Evolutionary conservation across 1,140 invertebrate genomes (phyloP).

Genomic region (Aphelenchoides fujianensis): DNA sequence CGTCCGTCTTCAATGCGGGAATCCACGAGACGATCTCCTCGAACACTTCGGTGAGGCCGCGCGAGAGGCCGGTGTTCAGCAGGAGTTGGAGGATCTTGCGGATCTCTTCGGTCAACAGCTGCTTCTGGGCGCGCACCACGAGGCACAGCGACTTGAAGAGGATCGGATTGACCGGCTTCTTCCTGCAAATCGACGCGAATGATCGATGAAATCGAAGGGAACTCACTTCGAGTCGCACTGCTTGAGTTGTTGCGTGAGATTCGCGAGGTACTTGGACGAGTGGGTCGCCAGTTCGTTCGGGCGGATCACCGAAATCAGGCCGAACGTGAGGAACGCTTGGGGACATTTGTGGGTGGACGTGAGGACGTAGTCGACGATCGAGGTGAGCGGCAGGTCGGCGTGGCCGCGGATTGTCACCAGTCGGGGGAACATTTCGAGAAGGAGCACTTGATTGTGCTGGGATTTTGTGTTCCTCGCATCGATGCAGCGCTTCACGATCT

Average conservation of each 20-base stretch:
- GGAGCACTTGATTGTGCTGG: constrained; percentile 78
- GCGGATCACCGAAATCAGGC: constrained; percentile 34
- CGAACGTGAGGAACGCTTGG: constrained; percentile 42
- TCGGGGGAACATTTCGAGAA: constrained; percentile 83
- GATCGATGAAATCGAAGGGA: constrained; percentile 19
- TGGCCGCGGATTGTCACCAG: constrained; percentile 83
- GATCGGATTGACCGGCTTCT: constrained; percentile 76
- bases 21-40: constrained; percentile 83
- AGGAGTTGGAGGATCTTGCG: constrained; percentile 82
- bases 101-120: constrained; percentile 71
- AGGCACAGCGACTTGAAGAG: constrained; percentile 93
- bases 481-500: constrained; percentile 70
- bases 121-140: constrained; percentile 77
- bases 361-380: constrained; percentile 30
- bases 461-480: constrained; percentile 74
- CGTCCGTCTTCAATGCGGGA: constrained; percentile 79
- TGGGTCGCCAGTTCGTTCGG: constrained; percentile 52
- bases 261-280: constrained; percentile 40
- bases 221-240: constrained; percentile 33
- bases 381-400: constrained; percentile 4
- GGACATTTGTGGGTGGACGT: constrained; percentile 28
- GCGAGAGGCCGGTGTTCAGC: constrained; percentile 77
- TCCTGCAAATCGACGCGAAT: constrained; percentile 62
- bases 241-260: constrained; percentile 35
- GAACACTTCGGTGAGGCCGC: constrained; percentile 67